phyloP scores from a whole-genome alignment of 1,140 invertebrate genomes.

The Andricus grossulariae region DNA sequence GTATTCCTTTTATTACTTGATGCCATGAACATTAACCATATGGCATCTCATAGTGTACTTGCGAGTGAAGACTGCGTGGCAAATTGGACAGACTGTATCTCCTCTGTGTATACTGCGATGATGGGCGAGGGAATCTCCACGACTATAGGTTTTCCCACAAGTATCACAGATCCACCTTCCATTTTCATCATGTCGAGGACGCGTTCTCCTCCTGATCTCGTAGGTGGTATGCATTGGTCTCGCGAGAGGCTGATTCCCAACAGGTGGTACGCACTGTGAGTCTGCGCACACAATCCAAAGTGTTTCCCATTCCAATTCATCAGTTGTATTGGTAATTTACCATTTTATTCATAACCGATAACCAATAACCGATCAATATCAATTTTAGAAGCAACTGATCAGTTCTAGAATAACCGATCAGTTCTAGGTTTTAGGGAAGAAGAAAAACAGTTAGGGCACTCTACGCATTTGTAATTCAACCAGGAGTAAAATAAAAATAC shows the following conservation, averaged over 20 bases:
- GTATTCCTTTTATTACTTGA: constrained; percentile 56
- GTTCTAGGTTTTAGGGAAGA: not conserved
- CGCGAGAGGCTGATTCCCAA: constrained; percentile 57
- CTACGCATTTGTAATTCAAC: no score
- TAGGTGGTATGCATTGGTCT: constrained; percentile 51
- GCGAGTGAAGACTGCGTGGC: constrained; percentile 74
- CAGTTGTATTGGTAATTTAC: constrained; percentile 19
- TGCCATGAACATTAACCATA: constrained; percentile 73
- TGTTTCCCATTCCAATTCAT: constrained; percentile 65
- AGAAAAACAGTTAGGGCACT: not conserved
- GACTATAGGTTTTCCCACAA: constrained; percentile 74
- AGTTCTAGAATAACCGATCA: constrained; percentile 18
- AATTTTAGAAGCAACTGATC: not conserved
- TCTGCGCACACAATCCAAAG: constrained; percentile 76
- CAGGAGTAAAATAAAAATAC: no score
- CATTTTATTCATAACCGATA: constrained; percentile 20
- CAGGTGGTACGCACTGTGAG: constrained; percentile 63
- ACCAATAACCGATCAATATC: constrained; percentile 2
- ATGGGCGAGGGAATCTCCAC: constrained; percentile 74
- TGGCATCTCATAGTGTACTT: constrained; percentile 76
- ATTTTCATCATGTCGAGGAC: constrained; percentile 67
- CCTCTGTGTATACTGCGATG: constrained; percentile 77
- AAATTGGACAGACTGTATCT: constrained; percentile 75
- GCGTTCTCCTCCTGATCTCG: constrained; percentile 63
- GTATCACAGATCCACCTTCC: constrained; percentile 75